These are phyloP conservation scores for Leptopilina boulardi DNA, from an alignment of 1,140 invertebrate species.

Conservation along the genomic window DNA sequence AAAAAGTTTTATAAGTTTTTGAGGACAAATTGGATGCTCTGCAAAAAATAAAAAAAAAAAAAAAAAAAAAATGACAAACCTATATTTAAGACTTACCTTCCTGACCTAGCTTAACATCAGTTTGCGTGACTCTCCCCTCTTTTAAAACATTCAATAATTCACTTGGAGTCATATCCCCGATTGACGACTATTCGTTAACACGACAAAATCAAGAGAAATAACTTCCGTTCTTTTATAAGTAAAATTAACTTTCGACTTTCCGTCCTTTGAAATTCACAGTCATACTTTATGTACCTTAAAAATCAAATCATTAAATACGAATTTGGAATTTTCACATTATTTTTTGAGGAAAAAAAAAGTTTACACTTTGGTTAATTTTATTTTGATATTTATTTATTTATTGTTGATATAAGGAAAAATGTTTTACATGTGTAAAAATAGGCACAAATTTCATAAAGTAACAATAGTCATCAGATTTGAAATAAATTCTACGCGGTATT, in stretches of 20 bases:
- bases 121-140: background rate
- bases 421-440: no score
- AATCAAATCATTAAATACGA: background rate
- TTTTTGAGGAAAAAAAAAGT: no score
- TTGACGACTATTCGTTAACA: background rate
- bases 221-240: background rate
- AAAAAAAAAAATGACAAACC: background rate
- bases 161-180: slow-evolving; percentile 8
- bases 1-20: no score
- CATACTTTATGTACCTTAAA: background rate
- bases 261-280: background rate
- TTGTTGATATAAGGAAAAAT: no score
- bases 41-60: no score
- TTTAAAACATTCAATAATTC: slow-evolving; percentile 11
- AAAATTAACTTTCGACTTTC: slow-evolving; percentile 13
- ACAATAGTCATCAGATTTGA: no score
- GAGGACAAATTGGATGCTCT: no score
- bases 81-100: background rate
- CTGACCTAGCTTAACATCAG: slow-evolving; percentile 14
- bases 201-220: slow-evolving; percentile 7
- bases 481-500: background rate
- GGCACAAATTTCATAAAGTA: no score
- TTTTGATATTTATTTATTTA: no score
- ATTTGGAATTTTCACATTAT: no score
- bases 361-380: no score